phyloP scores from a whole-genome alignment of 2,113 vertebrate genomes.

The Odocoileus virginianus region DNA sequence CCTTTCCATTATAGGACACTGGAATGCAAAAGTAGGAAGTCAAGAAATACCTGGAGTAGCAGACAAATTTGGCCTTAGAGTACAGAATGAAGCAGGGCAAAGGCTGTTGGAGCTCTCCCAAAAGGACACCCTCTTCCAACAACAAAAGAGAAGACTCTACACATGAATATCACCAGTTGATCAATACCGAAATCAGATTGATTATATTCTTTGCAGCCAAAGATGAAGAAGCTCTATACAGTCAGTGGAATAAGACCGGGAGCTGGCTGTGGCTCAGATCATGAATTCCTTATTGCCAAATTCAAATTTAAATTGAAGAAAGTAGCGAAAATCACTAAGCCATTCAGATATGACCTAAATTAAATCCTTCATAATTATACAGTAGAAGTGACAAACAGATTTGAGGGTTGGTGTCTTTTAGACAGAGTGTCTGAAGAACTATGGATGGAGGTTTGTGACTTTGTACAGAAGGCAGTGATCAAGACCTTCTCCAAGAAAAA shows the following conservation, averaged over 20 bases:
- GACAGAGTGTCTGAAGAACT: neutral
- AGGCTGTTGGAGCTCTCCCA: neutral
- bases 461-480: neutral
- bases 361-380: neutral
- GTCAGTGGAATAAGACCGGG: fast-evolving
- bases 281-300: neutral
- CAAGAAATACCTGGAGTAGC: neutral
- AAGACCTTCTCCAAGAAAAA: neutral
- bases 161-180: neutral
- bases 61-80: neutral
- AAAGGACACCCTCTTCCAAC: neutral
- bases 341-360: neutral
- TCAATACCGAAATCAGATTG: neutral
- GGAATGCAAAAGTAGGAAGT: neutral
- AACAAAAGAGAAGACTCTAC: neutral
- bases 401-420: neutral
- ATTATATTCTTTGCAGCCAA: neutral
- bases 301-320: neutral
- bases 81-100: neutral
- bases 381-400: neutral
- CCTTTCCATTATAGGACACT: neutral
- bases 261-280: neutral
- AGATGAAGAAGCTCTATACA: neutral
- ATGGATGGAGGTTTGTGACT: neutral
- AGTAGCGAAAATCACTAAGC: neutral